Conservation (phyloP, 2,113 vertebrate species). For the Andinoacara biseriatus region DNA sequence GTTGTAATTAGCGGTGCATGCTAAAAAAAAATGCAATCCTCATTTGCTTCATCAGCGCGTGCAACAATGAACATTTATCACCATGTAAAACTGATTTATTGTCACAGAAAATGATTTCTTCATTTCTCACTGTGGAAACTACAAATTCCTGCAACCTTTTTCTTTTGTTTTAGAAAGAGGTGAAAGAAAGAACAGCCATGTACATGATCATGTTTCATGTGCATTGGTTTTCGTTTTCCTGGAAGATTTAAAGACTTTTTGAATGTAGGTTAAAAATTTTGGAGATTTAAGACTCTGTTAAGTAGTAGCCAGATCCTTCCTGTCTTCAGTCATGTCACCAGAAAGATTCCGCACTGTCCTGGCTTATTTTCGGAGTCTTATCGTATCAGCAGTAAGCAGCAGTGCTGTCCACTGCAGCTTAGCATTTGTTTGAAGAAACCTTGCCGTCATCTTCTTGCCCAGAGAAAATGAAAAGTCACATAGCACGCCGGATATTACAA, state of each 20-base stretch:
- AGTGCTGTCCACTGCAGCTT: background rate
- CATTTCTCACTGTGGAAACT: background rate
- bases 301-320: too few species aligned
- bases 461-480: slow-evolving; percentile 3
- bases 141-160: background rate
- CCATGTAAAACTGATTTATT: background rate
- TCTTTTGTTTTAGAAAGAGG: background rate
- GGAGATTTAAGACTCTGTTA: background rate
- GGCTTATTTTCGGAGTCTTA: background rate
- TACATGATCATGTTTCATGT: too few species aligned
- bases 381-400: background rate
- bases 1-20: background rate
- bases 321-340: background rate
- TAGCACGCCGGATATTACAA: slow-evolving; percentile 17
- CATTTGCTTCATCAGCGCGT: background rate
- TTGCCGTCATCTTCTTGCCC: background rate
- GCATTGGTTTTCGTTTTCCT: background rate
- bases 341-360: background rate
- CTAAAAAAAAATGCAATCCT: background rate
- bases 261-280: background rate
- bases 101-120: background rate
- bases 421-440: background rate
- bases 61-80: background rate
- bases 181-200: background rate
- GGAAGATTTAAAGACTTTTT: background rate